A percentile compares a stretch with the other conserved stretches of the same genome.
These are phyloP conservation scores for Pseudonaja textilis DNA, from an alignment of 2,113 vertebrate genomes.

Conservation along the genomic window DNA sequence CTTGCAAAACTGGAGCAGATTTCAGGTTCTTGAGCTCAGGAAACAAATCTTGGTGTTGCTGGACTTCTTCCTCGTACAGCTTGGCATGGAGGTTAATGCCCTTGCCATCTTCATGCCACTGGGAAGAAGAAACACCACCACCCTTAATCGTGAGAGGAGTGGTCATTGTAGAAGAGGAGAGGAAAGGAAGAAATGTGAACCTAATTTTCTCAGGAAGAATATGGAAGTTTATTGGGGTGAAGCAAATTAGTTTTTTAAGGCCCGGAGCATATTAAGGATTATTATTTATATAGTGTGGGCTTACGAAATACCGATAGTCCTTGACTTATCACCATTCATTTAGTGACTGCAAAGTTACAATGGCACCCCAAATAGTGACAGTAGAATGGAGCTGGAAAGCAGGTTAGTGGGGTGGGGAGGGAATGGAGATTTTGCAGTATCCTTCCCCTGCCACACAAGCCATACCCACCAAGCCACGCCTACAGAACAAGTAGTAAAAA, in stretches of 20 bases:
- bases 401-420: no score
- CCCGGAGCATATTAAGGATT: neutral
- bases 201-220: neutral
- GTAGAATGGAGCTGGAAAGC: no score
- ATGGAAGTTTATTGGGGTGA: neutral
- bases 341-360: no score
- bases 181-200: neutral
- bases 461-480: no score
- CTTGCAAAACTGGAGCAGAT: neutral
- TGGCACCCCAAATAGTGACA: no score
- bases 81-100: neutral
- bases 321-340: no score
- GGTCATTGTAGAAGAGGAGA: no score
- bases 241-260: neutral
- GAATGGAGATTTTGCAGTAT: no score
- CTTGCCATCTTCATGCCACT: constrained; percentile 42
- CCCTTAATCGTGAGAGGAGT: no score
- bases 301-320: neutral
- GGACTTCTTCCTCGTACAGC: constrained; percentile 43
- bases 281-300: neutral
- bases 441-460: no score
- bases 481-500: no score
- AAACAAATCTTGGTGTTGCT: constrained; percentile 38
- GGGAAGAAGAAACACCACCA: fast-evolving
- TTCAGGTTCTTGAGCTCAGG: constrained; percentile 3